Percentiles rank a stretch among this genome's conserved stretches.
Evolutionary conservation across 2,797 vertebrate species (phyloP).

Genomic region (Pristis pectinata): DNA sequence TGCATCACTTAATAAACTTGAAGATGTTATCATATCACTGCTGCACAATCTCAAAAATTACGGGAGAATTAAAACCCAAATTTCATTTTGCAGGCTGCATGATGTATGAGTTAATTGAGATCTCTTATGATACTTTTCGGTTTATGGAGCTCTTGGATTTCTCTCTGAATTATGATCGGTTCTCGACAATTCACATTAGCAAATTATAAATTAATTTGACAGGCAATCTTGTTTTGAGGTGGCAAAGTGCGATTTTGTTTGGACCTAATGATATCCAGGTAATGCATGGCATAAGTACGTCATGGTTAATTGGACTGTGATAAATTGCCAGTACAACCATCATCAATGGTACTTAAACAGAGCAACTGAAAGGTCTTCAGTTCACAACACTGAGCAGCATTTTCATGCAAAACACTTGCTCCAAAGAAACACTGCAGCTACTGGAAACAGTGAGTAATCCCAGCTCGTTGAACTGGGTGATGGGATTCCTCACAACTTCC

Average conservation of each 20-base stretch:
- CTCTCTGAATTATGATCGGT: not conserved
- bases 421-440: not conserved
- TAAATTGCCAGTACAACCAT: not conserved
- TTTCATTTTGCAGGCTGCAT: not conserved
- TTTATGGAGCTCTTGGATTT: not conserved
- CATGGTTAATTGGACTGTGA: not conserved
- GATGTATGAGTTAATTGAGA: not conserved
- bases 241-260: not conserved
- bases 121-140: not conserved
- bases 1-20: not conserved
- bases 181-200: not conserved
- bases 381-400: not conserved
- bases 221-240: not conserved
- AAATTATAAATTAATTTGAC: not conserved
- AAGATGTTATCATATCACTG: not conserved
- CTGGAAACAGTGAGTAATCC: not conserved
- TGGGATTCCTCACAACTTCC: not conserved
- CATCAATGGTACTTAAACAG: not conserved
- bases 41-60: not conserved
- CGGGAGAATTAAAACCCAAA: not conserved
- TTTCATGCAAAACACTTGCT: not conserved
- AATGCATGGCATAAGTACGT: not conserved
- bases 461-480: not conserved
- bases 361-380: not conserved
- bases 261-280: not conserved